These are phyloP conservation scores for Monoplex corrugatus DNA, from an alignment of 2,888 invertebrate species.

Conservation along the genomic window DNA sequence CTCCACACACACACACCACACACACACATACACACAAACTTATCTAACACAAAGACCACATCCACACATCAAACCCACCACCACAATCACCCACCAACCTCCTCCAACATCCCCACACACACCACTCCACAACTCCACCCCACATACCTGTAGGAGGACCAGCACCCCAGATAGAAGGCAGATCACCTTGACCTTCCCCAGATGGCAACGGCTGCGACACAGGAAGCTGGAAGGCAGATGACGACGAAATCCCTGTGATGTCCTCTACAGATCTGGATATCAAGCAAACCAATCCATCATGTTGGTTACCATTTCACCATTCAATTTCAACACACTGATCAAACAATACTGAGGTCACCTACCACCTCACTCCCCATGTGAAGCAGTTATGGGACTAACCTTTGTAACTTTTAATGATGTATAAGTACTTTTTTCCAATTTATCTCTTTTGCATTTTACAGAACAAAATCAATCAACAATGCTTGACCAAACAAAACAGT, in stretches of 20 bases:
- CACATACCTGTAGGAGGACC: constrained; percentile 43
- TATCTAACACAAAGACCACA: too few species aligned
- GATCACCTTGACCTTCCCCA: constrained; percentile 52
- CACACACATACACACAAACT: too few species aligned
- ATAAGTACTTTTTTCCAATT: too few species aligned
- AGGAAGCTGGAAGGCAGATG: constrained; percentile 63
- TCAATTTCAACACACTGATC: too few species aligned
- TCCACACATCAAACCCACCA: background rate
- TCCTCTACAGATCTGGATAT: background rate
- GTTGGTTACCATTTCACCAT: too few species aligned
- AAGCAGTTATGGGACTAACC: too few species aligned
- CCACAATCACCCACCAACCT: background rate
- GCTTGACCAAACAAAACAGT: too few species aligned
- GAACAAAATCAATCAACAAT: too few species aligned
- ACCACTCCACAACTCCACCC: background rate
- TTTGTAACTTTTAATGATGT: too few species aligned
- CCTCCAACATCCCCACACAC: background rate
- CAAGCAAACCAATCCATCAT: background rate
- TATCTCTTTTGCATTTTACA: too few species aligned
- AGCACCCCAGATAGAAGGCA: constrained; percentile 52
- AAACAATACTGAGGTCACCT: too few species aligned
- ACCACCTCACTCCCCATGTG: too few species aligned
- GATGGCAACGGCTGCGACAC: constrained; percentile 60
- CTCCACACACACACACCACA: background rate
- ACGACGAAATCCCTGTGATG: constrained; percentile 34